Evolutionary conservation across 2,888 invertebrate genomes (phyloP).

Genomic region (Epinotia demarniana): DNA sequence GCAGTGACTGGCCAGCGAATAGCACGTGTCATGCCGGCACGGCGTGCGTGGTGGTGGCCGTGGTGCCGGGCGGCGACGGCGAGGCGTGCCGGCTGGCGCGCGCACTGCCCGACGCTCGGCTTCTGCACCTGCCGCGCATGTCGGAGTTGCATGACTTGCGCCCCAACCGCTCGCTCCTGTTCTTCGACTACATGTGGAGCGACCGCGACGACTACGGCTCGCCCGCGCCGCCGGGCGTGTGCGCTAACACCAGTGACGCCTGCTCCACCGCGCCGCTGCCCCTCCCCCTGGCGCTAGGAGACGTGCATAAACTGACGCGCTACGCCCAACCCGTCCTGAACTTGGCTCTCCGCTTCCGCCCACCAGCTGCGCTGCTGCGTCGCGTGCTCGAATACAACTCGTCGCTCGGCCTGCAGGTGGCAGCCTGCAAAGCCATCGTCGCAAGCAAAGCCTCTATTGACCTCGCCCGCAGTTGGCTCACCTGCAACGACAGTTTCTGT

Average conservation of each 20-base stretch:
- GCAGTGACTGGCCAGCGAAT: slow-evolving; percentile 18
- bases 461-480: slow-evolving; percentile 31
- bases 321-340: slow-evolving; percentile 2
- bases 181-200: slow-evolving; percentile 57
- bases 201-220: slow-evolving; percentile 24
- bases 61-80: neutral
- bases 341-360: slow-evolving; percentile 20
- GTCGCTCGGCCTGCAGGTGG: slow-evolving; percentile 35
- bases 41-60: slow-evolving; percentile 18
- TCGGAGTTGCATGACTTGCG: neutral
- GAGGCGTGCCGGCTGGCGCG: neutral
- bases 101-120: neutral
- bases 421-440: slow-evolving; percentile 50
- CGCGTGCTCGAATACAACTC: slow-evolving; percentile 4
- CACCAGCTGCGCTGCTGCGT: slow-evolving; percentile 3
- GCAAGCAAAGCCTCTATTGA: neutral
- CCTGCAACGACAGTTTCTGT: neutral
- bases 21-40: neutral
- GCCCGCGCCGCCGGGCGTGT: slow-evolving; percentile 40
- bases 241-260: neutral
- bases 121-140: neutral
- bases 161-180: slow-evolving; percentile 50
- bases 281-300: slow-evolving; percentile 9
- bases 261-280: neutral
- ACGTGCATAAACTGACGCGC: neutral